Conservation (phyloP, 2,797 vertebrate genomes). For the Toxotes lorentzi region DNA sequence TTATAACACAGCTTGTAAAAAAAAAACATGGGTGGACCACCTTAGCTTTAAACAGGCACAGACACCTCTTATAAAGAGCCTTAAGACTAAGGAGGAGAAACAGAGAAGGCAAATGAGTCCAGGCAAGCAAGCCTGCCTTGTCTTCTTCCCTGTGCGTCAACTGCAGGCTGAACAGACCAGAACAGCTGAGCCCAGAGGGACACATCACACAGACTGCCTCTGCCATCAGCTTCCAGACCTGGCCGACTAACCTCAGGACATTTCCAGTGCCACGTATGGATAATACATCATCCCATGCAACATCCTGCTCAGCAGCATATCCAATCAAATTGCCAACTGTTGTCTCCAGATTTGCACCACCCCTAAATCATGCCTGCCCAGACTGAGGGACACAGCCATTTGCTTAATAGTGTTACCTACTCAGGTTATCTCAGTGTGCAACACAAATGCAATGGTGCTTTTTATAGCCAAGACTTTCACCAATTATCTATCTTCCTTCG, state of each 20-base stretch:
- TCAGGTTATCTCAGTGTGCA: conserved; percentile 9
- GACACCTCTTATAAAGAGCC: conserved; percentile 1
- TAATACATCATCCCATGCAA: conserved; percentile 68
- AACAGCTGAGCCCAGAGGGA: conserved; percentile 59
- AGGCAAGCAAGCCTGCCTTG: conserved; percentile 39
- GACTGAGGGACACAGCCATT: conserved; percentile 48
- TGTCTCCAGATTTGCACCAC: conserved; percentile 58
- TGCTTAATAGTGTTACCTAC: conserved; percentile 21
- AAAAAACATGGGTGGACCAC: neutral
- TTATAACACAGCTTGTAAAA: neutral
- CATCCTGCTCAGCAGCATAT: conserved; percentile 59
- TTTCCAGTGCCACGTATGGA: conserved; percentile 63
- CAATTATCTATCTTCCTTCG: neutral
- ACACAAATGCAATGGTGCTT: conserved; percentile 2
- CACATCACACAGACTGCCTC: conserved; percentile 48
- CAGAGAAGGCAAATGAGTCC: conserved; percentile 28
- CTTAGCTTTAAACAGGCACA: conserved; percentile 14
- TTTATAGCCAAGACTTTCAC: conserved; percentile 19
- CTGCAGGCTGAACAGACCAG: conserved; percentile 50
- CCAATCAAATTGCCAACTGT: conserved; percentile 78
- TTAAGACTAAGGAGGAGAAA: conserved; percentile 28
- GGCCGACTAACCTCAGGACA: conserved; percentile 63
- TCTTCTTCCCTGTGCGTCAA: conserved; percentile 36
- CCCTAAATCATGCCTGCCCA: conserved; percentile 57
- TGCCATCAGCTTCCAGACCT: conserved; percentile 56